Evolutionary conservation across 1,140 invertebrate genomes (phyloP).

Genomic region (Carcinoscorpius rotundicauda): DNA sequence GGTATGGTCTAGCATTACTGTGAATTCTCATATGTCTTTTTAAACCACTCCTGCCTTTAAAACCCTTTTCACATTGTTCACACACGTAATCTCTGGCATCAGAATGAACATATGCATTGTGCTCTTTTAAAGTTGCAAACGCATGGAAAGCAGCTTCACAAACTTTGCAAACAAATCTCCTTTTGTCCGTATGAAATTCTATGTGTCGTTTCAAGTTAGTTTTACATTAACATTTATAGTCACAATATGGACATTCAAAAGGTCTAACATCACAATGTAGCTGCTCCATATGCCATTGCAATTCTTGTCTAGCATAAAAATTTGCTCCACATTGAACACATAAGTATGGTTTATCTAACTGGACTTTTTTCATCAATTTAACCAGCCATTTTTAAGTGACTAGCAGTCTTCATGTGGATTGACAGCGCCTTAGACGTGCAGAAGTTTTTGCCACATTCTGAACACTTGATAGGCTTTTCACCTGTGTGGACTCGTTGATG

Average conservation of each 20-base stretch:
- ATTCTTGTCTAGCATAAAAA: conserved; percentile 27
- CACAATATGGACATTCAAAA: conserved; percentile 28
- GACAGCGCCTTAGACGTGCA: conserved; percentile 23
- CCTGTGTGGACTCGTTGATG: too few relatives aligned
- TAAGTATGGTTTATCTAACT: conserved; percentile 25
- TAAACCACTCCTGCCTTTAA: conserved; percentile 32
- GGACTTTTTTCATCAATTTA: conserved; percentile 10
- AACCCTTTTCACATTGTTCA: conserved; percentile 28
- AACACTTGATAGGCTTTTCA: conserved; percentile 57
- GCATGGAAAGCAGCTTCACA: conserved; percentile 34
- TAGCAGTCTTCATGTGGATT: conserved; percentile 27
- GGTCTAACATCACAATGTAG: conserved; percentile 26
- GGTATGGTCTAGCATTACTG: conserved; percentile 26
- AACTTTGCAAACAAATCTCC: conserved; percentile 33
- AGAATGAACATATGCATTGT: conserved; percentile 32
- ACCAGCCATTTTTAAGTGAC: conserved; percentile 25
- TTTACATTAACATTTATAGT: conserved; percentile 26
- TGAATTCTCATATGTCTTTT: conserved; percentile 34
- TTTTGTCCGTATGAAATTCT: conserved; percentile 27
- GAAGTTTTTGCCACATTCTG: conserved; percentile 45
- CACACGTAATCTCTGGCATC: conserved; percentile 29
- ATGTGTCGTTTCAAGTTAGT: conserved; percentile 30
- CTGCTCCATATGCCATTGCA: conserved; percentile 27
- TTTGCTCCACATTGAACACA: conserved; percentile 26
- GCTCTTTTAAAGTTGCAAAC: conserved; percentile 32